Conservation (phyloP, 1,140 invertebrate species). For the Macrotrachela quadricornifera region DNA sequence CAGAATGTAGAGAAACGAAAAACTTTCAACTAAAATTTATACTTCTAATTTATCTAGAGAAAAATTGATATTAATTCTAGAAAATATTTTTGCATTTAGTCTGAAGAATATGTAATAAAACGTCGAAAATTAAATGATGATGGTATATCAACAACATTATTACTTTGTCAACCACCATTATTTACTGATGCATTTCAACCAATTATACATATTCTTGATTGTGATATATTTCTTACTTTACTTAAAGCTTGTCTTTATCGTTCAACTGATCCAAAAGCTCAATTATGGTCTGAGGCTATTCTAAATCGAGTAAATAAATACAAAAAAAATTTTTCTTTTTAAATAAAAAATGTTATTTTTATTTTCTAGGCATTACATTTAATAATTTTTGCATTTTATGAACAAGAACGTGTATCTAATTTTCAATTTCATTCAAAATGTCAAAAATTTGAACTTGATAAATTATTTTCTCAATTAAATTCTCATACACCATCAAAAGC, state of each 20-base stretch:
- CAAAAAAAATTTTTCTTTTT: no score
- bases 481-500: no score
- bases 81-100: no score
- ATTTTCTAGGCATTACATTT: constrained; percentile 27
- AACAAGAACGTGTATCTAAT: no score
- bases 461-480: no score
- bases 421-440: no score
- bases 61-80: no score
- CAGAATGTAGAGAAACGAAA: no score
- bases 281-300: constrained; percentile 64
- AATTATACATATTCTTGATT: constrained; percentile 62
- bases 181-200: constrained; percentile 50
- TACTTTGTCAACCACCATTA: constrained; percentile 61
- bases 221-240: constrained; percentile 56
- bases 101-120: constrained; percentile 66
- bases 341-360: no score
- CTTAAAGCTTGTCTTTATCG: constrained; percentile 30
- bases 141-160: constrained; percentile 41
- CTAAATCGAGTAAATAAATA: constrained; percentile 48
- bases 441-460: no score
- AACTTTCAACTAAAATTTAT: no score
- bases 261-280: constrained; percentile 17
- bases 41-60: no score
- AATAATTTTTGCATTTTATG: constrained; percentile 41
- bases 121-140: constrained; percentile 50